These are phyloP conservation scores for Actias luna DNA, from an alignment of 2,888 invertebrate genomes.

Conservation along the genomic window DNA sequence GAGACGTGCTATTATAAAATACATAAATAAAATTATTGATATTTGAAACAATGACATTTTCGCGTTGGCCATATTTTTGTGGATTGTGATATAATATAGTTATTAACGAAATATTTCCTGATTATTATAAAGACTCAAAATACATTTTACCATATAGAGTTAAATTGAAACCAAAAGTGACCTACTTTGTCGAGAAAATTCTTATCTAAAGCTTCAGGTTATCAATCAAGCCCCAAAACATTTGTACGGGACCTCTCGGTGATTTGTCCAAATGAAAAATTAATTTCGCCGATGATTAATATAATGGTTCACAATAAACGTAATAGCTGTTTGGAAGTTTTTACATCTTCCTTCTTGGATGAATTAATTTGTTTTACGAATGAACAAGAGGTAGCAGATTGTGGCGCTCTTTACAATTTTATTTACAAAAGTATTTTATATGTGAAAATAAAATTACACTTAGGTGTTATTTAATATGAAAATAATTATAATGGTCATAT, in stretches of 20 bases:
- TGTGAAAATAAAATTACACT: no score
- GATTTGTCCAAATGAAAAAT: conserved; percentile 81
- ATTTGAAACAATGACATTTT: no score
- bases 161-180: conserved; percentile 13
- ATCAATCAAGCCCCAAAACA: conserved; percentile 73
- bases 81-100: no score
- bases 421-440: not conserved
- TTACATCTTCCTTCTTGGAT: conserved; percentile 78
- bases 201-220: conserved; percentile 50
- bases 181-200: conserved; percentile 38
- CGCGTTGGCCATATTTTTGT: no score
- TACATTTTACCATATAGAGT: conserved; percentile 1
- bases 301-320: conserved; percentile 76
- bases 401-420: conserved; percentile 12
- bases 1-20: no score
- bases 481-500: no score
- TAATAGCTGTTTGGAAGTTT: conserved; percentile 80
- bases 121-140: conserved; percentile 3
- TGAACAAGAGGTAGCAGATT: conserved; percentile 40
- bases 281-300: conserved; percentile 81
- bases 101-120: no score
- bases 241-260: conserved; percentile 67
- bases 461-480: no score
- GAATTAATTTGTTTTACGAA: conserved; percentile 74
- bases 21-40: no score